Conservation (phyloP, 2,888 invertebrate genomes). For the Tholera decimalis region DNA sequence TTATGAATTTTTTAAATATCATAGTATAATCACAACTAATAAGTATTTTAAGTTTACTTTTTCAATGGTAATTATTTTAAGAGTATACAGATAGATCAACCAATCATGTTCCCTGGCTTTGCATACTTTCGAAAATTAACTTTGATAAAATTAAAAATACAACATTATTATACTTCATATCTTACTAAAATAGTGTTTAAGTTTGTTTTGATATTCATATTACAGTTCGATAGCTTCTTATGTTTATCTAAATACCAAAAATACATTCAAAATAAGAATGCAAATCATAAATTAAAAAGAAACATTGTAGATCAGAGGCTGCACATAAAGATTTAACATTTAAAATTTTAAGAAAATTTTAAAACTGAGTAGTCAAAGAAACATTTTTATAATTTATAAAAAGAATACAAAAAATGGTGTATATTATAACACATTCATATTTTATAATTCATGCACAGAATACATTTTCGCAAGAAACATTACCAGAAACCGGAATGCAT, state of each 20-base stretch:
- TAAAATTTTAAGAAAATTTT: neutral
- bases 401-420: neutral
- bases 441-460: constrained; percentile 16
- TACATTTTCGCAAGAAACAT: constrained; percentile 6
- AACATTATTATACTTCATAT: too few species aligned
- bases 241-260: neutral
- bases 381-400: constrained; percentile 1
- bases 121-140: neutral
- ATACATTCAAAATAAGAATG: constrained; percentile 13
- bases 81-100: too few species aligned
- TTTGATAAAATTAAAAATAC: too few species aligned
- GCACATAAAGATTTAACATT: neutral
- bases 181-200: too few species aligned
- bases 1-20: too few species aligned
- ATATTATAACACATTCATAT: constrained; percentile 2
- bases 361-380: constrained; percentile 11
- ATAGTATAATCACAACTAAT: too few species aligned
- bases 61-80: too few species aligned
- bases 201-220: neutral
- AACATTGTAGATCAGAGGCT: constrained; percentile 10
- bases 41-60: too few species aligned
- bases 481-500: constrained; percentile 32
- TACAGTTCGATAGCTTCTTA: neutral
- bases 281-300: constrained; percentile 9
- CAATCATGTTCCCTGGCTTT: neutral